A percentile compares a stretch with the other conserved stretches of the same genome.
Evolutionary conservation across 2,113 vertebrate species (phyloP).

Genomic region (Uria aalge): DNA sequence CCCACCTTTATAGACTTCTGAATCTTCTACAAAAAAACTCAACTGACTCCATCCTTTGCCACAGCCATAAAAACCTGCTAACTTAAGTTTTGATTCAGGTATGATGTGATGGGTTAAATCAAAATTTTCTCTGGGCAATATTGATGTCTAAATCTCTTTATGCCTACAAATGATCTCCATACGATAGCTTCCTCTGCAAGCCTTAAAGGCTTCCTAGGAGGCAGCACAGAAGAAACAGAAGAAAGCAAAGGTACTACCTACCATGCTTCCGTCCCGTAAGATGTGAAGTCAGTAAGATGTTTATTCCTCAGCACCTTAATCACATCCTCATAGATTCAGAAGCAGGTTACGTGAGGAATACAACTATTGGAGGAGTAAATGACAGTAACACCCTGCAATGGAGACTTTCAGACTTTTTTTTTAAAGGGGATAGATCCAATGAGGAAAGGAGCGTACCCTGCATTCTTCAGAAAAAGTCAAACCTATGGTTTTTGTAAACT

Average conservation of each 20-base stretch:
- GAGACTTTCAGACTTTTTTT: background rate
- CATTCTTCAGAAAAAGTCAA: background rate
- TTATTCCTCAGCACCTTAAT: background rate
- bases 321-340: background rate
- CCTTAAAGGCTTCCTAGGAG: background rate
- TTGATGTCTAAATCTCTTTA: background rate
- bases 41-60: background rate
- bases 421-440: background rate
- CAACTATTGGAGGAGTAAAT: background rate
- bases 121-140: background rate
- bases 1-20: background rate
- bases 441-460: background rate
- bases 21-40: background rate
- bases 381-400: background rate
- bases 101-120: background rate
- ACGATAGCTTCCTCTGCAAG: background rate
- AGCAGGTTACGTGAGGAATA: background rate
- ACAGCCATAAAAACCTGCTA: background rate
- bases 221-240: background rate
- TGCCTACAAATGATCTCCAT: background rate
- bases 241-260: background rate
- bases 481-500: rapidly evolving
- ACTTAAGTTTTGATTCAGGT: background rate
- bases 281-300: background rate
- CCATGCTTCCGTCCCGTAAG: rapidly evolving